phyloP scores from a whole-genome alignment of 2,797 vertebrate species.

The Botia kubotai region DNA sequence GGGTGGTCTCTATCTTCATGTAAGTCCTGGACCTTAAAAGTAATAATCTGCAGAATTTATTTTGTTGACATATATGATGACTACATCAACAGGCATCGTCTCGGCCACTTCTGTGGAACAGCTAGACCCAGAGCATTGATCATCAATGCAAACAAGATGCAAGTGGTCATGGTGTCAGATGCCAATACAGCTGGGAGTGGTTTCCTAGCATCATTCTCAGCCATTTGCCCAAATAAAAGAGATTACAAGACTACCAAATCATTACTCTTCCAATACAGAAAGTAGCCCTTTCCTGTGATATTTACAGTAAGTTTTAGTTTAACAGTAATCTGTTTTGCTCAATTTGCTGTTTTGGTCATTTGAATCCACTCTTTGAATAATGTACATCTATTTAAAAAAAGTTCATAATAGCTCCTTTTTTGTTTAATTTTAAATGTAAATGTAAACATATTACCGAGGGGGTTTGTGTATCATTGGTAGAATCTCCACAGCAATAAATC shows the following conservation, averaged over 20 bases:
- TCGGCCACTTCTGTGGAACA: slow-evolving; percentile 85
- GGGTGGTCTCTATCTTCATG: slow-evolving; percentile 83
- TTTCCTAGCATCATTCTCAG: slow-evolving; percentile 84
- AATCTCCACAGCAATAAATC: too few relatives aligned
- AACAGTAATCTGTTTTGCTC: too few relatives aligned
- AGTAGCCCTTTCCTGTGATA: slow-evolving; percentile 12
- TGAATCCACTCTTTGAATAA: too few relatives aligned
- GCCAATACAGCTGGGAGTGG: slow-evolving; percentile 86
- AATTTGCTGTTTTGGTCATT: too few relatives aligned
- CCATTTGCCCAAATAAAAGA: slow-evolving; percentile 82
- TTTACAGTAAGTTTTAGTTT: neutral
- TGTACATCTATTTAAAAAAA: too few relatives aligned
- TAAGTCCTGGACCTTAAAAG: slow-evolving; percentile 84
- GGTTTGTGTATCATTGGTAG: too few relatives aligned
- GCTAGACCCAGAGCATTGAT: slow-evolving; percentile 82
- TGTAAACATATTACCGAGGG: too few relatives aligned
- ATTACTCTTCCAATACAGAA: slow-evolving; percentile 47
- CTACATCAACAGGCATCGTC: slow-evolving; percentile 78
- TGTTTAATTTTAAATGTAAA: too few relatives aligned
- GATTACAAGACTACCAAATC: slow-evolving; percentile 69
- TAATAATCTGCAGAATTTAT: slow-evolving; percentile 82
- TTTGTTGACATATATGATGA: slow-evolving; percentile 84
- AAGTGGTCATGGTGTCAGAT: slow-evolving; percentile 87
- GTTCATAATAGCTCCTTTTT: too few relatives aligned
- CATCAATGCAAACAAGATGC: slow-evolving; percentile 84